Conservation (phyloP, 2,888 invertebrate genomes). For the Petrophora chlorosata region DNA sequence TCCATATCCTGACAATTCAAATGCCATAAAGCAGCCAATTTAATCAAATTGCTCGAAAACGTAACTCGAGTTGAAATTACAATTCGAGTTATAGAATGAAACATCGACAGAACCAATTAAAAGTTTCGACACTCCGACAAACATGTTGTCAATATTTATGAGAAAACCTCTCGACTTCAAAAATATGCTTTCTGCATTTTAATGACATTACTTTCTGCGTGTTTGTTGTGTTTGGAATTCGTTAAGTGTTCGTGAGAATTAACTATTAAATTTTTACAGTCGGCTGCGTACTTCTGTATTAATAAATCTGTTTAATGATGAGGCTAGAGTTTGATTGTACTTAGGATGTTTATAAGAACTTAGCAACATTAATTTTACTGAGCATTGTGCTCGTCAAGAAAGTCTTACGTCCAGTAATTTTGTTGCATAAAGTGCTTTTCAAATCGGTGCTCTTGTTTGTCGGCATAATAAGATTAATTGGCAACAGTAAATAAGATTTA, state of each 20-base stretch:
- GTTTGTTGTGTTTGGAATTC: background rate
- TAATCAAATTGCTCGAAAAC: conserved; percentile 19
- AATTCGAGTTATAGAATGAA: conserved; percentile 13
- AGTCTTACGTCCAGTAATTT: too few relatives aligned
- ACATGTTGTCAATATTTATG: conserved; percentile 28
- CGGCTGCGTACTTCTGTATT: background rate
- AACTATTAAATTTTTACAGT: background rate
- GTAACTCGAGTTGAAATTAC: too few relatives aligned
- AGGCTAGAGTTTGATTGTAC: too few relatives aligned
- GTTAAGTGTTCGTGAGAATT: background rate
- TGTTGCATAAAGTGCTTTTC: too few relatives aligned
- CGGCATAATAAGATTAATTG: too few relatives aligned
- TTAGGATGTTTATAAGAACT: too few relatives aligned
- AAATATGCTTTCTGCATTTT: conserved; percentile 17
- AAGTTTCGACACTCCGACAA: conserved; percentile 22
- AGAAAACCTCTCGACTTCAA: conserved; percentile 13
- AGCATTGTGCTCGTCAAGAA: too few relatives aligned
- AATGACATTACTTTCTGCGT: conserved; percentile 14
- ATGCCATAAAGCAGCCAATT: conserved; percentile 17
- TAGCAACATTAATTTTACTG: too few relatives aligned
- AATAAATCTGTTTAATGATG: too few relatives aligned
- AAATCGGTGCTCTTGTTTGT: too few relatives aligned
- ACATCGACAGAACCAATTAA: conserved; percentile 23
- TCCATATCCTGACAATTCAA: conserved; percentile 7
- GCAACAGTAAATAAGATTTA: too few relatives aligned